These are phyloP conservation scores for Ooceraea biroi DNA, from an alignment of 1,140 invertebrate species.

Conservation along the genomic window DNA sequence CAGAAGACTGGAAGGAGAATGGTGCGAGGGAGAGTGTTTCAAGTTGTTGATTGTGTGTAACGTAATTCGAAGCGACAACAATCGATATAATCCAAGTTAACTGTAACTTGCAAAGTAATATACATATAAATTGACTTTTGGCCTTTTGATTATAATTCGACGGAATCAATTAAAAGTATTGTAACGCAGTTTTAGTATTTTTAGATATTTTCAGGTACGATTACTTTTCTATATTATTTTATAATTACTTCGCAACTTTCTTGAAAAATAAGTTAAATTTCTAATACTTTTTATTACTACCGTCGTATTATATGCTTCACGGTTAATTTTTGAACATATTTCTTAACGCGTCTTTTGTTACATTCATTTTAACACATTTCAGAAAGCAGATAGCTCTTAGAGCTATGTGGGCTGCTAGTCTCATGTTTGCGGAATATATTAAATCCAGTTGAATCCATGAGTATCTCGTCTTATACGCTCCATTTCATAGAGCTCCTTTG, in stretches of 20 bases:
- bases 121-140: not conserved
- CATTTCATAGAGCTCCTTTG: not conserved
- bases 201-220: not conserved
- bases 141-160: slow-evolving; percentile 7
- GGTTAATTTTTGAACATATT: too few species aligned
- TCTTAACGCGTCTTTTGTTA: too few species aligned
- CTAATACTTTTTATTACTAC: too few species aligned
- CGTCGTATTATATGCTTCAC: too few species aligned
- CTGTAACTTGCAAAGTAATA: not conserved
- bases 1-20: not conserved
- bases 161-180: not conserved
- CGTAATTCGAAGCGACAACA: not conserved
- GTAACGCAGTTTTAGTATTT: not conserved
- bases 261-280: too few species aligned
- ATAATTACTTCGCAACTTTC: too few species aligned
- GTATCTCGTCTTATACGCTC: not conserved
- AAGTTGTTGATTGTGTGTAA: too few species aligned
- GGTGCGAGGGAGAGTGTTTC: not conserved
- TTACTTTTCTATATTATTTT: slow-evolving; percentile 15
- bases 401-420: too few species aligned
- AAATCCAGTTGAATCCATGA: not conserved
- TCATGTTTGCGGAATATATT: too few species aligned
- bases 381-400: too few species aligned
- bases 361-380: too few species aligned
- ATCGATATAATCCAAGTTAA: slow-evolving; percentile 6